Percentiles rank a stretch among this genome's conserved stretches.
These are phyloP conservation scores for Tadarida brasiliensis DNA, from an alignment of 2,797 vertebrate genomes.

Conservation along the genomic window DNA sequence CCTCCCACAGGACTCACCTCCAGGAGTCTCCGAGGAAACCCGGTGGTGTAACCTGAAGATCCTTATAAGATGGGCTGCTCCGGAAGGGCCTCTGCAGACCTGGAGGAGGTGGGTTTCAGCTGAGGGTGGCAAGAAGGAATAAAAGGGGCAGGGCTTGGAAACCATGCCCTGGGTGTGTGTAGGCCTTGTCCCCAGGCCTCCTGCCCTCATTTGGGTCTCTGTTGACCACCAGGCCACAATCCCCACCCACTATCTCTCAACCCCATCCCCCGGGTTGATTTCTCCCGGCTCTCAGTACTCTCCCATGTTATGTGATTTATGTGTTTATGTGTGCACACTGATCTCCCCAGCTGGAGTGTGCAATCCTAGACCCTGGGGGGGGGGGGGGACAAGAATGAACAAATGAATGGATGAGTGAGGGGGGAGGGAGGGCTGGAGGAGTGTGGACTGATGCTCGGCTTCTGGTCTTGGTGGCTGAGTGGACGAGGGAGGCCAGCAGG, in stretches of 20 bases:
- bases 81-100: neutral
- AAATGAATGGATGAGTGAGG: neutral
- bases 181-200: neutral
- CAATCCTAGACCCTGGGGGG: neutral
- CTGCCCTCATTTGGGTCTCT: neutral
- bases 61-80: neutral
- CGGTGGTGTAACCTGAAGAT: neutral
- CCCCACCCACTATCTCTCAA: neutral
- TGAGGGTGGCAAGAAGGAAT: neutral
- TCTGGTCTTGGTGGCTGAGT: neutral
- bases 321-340: neutral
- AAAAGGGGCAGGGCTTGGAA: neutral
- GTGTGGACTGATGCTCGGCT: neutral
- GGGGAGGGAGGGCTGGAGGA: rapidly evolving
- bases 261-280: neutral
- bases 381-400: neutral
- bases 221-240: neutral
- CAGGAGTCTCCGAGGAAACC: neutral
- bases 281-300: neutral
- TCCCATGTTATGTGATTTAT: neutral
- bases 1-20: neutral
- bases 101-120: neutral
- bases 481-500: neutral
- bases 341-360: neutral
- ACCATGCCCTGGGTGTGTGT: neutral